Conservation (phyloP, 2,888 invertebrate species). For the Lutraria lutraria region DNA sequence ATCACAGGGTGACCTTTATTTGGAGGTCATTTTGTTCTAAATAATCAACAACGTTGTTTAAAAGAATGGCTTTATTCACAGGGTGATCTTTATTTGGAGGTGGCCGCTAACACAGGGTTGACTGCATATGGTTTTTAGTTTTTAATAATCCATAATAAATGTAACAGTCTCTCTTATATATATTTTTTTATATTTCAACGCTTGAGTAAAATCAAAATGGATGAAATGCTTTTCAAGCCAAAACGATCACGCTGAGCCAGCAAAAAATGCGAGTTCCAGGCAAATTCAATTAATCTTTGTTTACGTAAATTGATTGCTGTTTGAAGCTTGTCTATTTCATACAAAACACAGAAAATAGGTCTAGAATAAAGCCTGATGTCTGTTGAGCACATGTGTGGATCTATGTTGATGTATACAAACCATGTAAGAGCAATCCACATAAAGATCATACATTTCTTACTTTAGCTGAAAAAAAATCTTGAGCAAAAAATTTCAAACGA, state of each 20-base stretch:
- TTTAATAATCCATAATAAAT: no score
- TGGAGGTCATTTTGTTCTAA: no score
- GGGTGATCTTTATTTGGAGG: no score
- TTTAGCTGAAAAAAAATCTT: no score
- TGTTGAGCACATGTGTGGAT: neutral
- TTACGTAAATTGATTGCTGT: slow-evolving; percentile 13
- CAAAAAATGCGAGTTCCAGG: neutral
- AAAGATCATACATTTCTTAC: neutral
- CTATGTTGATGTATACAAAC: neutral
- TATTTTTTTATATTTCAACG: neutral
- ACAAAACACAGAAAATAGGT: slow-evolving; percentile 3
- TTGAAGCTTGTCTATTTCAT: neutral
- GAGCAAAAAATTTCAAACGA: no score
- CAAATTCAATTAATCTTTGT: slow-evolving; percentile 23
- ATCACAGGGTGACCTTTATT: no score
- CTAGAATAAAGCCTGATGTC: neutral
- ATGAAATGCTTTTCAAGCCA: neutral
- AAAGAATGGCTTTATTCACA: no score
- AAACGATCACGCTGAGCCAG: neutral
- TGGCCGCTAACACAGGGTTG: no score
- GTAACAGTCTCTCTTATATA: no score
- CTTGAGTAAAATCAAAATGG: neutral
- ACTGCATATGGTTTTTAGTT: no score
- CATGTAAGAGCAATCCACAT: neutral
- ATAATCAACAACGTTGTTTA: no score